Conservation (phyloP, 2,888 invertebrate species). For the Polia nebulosa region DNA sequence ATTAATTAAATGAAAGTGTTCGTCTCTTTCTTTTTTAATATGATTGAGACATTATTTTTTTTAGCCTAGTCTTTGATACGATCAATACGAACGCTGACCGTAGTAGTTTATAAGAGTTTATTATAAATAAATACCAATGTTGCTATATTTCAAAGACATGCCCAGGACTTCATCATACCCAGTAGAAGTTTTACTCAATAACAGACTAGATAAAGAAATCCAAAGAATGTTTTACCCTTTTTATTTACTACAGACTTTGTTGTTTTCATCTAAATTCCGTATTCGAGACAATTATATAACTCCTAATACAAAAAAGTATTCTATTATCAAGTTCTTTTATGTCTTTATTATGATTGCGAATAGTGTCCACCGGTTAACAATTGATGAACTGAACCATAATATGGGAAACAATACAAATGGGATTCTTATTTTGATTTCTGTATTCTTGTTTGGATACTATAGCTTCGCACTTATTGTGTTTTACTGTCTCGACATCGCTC, state of each 20-base stretch:
- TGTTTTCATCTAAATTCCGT: background rate
- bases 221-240: background rate
- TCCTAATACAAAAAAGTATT: background rate
- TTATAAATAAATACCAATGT: background rate
- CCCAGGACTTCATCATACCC: background rate
- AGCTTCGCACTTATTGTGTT: background rate
- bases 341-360: background rate
- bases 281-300: background rate
- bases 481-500: background rate
- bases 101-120: background rate
- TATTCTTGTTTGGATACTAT: background rate
- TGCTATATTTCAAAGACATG: background rate
- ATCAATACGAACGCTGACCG: background rate
- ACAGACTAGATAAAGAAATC: background rate
- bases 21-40: background rate
- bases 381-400: background rate
- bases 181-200: background rate
- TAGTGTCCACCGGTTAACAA: background rate
- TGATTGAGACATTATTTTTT: background rate
- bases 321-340: background rate
- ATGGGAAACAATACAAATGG: background rate
- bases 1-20: background rate
- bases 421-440: background rate
- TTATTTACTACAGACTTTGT: background rate
- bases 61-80: background rate